Evolutionary conservation across 2,888 invertebrate species (phyloP).

Genomic region (Halictus ligatus): DNA sequence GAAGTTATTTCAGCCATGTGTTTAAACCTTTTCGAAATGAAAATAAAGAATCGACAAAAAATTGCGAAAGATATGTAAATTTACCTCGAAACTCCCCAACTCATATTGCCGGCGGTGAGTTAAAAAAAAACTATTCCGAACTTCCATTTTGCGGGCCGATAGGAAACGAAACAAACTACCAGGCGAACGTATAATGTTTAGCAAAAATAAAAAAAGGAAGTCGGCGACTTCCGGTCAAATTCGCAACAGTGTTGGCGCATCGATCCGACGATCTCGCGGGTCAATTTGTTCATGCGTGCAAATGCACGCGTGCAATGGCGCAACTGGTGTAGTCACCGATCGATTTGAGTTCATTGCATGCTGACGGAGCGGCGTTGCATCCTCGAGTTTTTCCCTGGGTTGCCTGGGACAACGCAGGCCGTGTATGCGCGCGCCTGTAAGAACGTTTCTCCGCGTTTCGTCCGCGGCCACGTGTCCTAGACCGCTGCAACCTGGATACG

Average conservation of each 20-base stretch:
- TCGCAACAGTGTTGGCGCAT: constrained; percentile 26
- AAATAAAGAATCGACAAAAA: not conserved
- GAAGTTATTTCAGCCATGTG: too few relatives aligned
- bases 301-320: constrained; percentile 42
- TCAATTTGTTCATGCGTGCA: constrained; percentile 24
- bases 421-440: constrained; percentile 3
- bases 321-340: constrained; percentile 63
- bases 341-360: constrained; percentile 75
- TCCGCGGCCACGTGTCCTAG: constrained; percentile 37
- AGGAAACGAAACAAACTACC: not conserved
- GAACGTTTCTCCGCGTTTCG: not conserved
- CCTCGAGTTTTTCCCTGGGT: constrained; percentile 56
- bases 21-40: not conserved
- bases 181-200: not conserved
- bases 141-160: not conserved
- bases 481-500: constrained; percentile 24
- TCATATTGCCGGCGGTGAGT: not conserved
- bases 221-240: not conserved
- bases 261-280: constrained; percentile 57
- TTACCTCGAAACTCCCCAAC: not conserved
- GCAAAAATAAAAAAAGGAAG: not conserved
- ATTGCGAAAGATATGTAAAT: too few relatives aligned
- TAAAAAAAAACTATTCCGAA: not conserved
- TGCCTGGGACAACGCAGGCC: constrained; percentile 50
- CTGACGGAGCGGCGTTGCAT: constrained; percentile 43